Evolutionary conservation across 2,888 invertebrate species (phyloP), one percentile per base, ranked within the genome.

Genomic region (Apotomis capreana): DNA sequence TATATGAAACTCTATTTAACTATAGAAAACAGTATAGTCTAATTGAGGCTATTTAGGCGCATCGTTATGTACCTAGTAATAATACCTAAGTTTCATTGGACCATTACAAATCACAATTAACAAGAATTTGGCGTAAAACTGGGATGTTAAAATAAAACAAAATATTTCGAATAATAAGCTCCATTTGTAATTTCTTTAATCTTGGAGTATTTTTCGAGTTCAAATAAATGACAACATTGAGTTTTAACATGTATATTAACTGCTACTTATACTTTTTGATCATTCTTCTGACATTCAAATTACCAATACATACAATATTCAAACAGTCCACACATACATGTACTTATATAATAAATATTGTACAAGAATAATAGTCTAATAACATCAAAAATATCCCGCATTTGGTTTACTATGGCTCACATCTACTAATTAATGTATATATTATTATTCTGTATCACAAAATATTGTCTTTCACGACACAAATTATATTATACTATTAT

Each of bases 401-500:
- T 65, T 67, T 44, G 61, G 15, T 54, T 68, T 44, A 26, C 13
- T 60, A 58, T 40, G 26, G 44, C 15, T 6, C 5, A 40, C 3
- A 15, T 3, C 12, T 3, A 40, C 0, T 15, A n/a, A 15, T 6
- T 26, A 44, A 49, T 49, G 49, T 15, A 13, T 59, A 68, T 26
- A 26, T 26, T 26, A 26, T 26, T 26, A 26, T 59, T 9, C 3
- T 40, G 15, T 55, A 40, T 51, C 10, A 40, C 12, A 57, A 49
- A 55, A 69, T 51, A 51, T 57, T 61, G 46, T 36, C 9, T 55
- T 26, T 46, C 26, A 37, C 49, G 12, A 12, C 13, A 63, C 37
- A 62, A 69, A 69, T 49, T 49, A 69, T 46, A 55, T 26, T n/a
- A 69, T 49, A 37, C 57, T 36, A 55, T 26, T 49, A 37, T 46